Percentiles rank a stretch among this genome's conserved stretches.
Conservation (phyloP, 92 coral and sea anemone genomes). For the Zoanthus sociatus region DNA sequence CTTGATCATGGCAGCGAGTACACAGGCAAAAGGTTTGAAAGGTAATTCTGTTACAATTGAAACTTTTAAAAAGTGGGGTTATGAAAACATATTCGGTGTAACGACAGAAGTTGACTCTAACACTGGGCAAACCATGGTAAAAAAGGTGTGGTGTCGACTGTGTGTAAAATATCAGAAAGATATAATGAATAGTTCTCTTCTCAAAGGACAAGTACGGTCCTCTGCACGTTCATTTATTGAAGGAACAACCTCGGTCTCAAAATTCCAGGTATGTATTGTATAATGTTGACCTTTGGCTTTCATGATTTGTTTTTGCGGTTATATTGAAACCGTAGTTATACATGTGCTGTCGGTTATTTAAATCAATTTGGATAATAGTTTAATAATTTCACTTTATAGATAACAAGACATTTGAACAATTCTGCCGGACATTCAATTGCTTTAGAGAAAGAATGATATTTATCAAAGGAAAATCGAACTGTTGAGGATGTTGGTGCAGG, state of each 20-base stretch:
- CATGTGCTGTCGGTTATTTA: conserved; percentile 9
- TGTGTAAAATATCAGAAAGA: conserved; percentile 39
- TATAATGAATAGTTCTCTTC: conserved; percentile 15
- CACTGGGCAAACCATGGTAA: conserved; percentile 30
- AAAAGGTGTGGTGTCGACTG: conserved; percentile 34
- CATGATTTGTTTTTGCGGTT: not conserved
- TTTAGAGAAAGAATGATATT: conserved; percentile 24
- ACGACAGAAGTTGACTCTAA: conserved; percentile 1
- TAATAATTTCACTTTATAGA: conserved; percentile 8
- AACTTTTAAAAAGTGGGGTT: conserved; percentile 22
- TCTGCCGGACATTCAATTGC: conserved; percentile 40
- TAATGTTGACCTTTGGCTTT: conserved; percentile 5
- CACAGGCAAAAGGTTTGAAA: conserved; percentile 1
- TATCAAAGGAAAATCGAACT: conserved; percentile 35
- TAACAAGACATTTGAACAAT: conserved; percentile 37
- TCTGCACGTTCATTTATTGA: conserved; percentile 40
- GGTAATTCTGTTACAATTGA: not conserved
- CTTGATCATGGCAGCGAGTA: not conserved
- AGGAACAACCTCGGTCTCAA: conserved; percentile 46
- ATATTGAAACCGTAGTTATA: conserved; percentile 8
- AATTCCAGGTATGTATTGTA: conserved; percentile 40
- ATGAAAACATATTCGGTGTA: conserved; percentile 16
- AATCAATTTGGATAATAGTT: conserved; percentile 1
- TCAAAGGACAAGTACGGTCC: conserved; percentile 31
- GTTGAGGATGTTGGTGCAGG: conserved; percentile 41